Conservation (phyloP, 2,113 vertebrate genomes). For the Apodemus speciosus region DNA sequence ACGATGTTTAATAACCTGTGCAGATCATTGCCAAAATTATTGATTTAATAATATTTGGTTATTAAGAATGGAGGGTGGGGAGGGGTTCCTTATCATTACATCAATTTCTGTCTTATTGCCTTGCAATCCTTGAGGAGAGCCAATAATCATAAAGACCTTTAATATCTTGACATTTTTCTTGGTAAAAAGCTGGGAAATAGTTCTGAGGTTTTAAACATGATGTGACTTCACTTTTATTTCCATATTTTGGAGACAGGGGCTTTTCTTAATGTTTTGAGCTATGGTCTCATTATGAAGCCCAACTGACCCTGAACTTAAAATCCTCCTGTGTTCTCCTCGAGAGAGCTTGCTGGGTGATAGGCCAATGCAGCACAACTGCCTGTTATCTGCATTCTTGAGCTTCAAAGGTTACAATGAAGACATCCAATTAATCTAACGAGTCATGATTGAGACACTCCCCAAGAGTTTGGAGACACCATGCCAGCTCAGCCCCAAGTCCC, state of each 20-base stretch:
- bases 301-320: neutral
- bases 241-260: neutral
- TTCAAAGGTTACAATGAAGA: neutral
- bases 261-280: neutral
- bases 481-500: neutral
- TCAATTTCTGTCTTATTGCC: conserved; percentile 61
- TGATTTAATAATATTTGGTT: conserved; percentile 77
- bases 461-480: neutral
- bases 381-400: conserved; percentile 13
- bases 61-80: conserved; percentile 71
- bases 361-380: rapidly evolving
- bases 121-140: conserved; percentile 49
- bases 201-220: conserved; percentile 44
- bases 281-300: neutral
- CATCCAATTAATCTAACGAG: neutral
- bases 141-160: conserved; percentile 45
- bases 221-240: neutral
- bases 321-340: neutral
- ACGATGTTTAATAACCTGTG: conserved; percentile 76
- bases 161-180: conserved; percentile 41
- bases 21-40: conserved; percentile 76
- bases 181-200: conserved; percentile 32
- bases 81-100: conserved; percentile 57
- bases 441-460: conserved; percentile 15
- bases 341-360: neutral